Conservation (phyloP, 2,113 vertebrate species). For the Indri indri region DNA sequence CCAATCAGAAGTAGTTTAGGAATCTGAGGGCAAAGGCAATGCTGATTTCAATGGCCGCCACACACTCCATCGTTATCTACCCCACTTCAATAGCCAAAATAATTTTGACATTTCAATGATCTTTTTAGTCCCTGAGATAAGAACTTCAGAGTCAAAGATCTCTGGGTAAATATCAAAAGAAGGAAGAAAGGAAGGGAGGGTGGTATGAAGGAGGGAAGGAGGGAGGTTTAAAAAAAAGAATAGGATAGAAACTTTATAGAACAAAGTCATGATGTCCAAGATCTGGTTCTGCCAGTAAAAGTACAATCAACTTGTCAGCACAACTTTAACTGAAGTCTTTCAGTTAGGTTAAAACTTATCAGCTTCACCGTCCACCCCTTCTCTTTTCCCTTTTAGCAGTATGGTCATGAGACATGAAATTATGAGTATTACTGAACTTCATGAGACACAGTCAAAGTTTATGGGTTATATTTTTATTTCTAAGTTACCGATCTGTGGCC, state of each 20-base stretch:
- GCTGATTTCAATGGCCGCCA: background rate
- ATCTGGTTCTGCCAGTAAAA: background rate
- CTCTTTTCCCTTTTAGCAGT: background rate
- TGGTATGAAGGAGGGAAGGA: background rate
- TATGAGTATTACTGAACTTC: background rate
- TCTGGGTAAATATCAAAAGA: background rate
- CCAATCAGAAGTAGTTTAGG: background rate
- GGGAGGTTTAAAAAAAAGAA: background rate
- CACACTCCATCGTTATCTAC: background rate
- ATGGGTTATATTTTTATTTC: background rate
- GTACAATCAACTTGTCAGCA: background rate
- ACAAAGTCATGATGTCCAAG: background rate
- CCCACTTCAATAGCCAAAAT: background rate
- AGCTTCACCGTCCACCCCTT: background rate
- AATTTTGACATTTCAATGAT: conserved; percentile 9
- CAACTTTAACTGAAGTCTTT: background rate
- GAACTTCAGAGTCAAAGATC: background rate
- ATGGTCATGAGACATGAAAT: background rate
- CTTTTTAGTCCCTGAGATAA: background rate
- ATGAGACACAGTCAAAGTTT: background rate
- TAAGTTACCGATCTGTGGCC: background rate
- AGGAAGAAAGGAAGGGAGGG: background rate
- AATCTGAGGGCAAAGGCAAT: background rate
- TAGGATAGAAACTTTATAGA: background rate
- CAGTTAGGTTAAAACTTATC: background rate